phyloP scores from a whole-genome alignment of 2,888 invertebrate genomes.

The Ceraclea dissimilis region DNA sequence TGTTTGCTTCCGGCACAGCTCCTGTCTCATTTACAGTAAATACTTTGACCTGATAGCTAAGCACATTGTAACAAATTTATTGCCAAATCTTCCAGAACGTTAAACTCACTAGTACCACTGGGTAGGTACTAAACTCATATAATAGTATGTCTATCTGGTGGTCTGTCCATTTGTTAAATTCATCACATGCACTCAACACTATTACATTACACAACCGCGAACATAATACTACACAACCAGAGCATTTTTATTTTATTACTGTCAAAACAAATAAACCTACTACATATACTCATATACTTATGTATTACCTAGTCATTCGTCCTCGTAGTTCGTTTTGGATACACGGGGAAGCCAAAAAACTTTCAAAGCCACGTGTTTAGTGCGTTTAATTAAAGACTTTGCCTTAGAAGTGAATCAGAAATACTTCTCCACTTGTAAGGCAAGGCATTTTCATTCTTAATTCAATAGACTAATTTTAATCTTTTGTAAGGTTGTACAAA shows the following conservation, averaged over 20 bases:
- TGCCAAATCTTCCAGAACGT: conserved; percentile 1
- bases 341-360: neutral
- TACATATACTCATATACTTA: neutral
- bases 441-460: no score
- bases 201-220: neutral
- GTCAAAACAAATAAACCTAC: neutral
- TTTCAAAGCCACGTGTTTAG: neutral
- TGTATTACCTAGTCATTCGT: neutral
- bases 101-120: neutral
- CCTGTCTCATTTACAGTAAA: no score
- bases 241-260: neutral
- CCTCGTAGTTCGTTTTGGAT: neutral
- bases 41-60: neutral
- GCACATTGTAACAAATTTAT: neutral
- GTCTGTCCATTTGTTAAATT: conserved; percentile 1
- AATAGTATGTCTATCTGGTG: neutral
- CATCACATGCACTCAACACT: neutral
- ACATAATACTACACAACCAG: no score
- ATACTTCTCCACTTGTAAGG: no score
- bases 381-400: neutral
- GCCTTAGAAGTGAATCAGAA: neutral
- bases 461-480: no score
- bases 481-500: no score
- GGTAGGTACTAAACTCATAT: no score
- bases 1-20: no score